Conservation (phyloP, 2,113 vertebrate species). For the Jacana jacana region DNA sequence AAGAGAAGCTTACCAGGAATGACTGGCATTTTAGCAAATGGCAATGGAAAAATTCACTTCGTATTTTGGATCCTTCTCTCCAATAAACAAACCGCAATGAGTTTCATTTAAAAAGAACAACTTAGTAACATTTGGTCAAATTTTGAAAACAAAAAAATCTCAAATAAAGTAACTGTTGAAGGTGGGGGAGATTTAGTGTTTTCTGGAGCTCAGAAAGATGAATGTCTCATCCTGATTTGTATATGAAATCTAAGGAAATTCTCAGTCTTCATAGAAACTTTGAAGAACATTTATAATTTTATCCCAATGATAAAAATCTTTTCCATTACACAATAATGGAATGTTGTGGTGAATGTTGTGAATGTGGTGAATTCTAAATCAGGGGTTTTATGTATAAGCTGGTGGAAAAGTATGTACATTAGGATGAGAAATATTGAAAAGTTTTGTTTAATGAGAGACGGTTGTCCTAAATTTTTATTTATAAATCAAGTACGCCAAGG, state of each 20-base stretch:
- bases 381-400: fast-evolving
- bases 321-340: neutral
- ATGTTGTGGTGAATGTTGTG: no score
- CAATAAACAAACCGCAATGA: neutral
- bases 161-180: neutral
- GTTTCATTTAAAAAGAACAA: neutral
- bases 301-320: neutral
- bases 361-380: neutral
- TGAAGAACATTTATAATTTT: neutral
- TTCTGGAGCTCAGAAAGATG: neutral
- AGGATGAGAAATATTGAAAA: neutral
- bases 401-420: neutral
- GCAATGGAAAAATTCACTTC: neutral
- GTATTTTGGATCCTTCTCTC: neutral
- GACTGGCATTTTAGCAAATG: neutral
- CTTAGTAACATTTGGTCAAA: neutral
- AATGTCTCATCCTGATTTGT: neutral
- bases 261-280: neutral
- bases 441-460: neutral
- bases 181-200: neutral
- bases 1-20: neutral
- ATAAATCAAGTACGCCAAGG: neutral
- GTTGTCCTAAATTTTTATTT: neutral
- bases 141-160: neutral
- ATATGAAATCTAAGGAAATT: neutral